Evolutionary conservation across 2,888 invertebrate genomes (phyloP).

Genomic region (Molanna angustata): DNA sequence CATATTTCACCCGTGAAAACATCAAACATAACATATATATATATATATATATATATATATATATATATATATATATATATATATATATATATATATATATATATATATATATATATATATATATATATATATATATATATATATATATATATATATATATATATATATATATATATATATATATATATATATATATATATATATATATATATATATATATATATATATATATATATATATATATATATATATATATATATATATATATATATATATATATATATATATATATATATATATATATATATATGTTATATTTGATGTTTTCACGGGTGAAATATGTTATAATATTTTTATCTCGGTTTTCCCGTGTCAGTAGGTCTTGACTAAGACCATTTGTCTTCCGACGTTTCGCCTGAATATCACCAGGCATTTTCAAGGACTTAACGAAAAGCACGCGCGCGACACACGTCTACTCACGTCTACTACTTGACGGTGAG

Average conservation of each 20-base stretch:
- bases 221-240: neutral
- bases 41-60: neutral
- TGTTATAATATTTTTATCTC: too few species aligned
- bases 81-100: neutral
- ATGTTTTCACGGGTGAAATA: too few species aligned
- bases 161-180: neutral
- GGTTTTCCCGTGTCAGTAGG: too few species aligned
- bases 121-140: neutral
- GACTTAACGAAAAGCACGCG: too few species aligned
- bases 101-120: neutral
- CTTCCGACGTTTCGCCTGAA: too few species aligned
- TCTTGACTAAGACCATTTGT: too few species aligned
- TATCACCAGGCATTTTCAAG: too few species aligned
- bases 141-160: neutral
- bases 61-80: neutral
- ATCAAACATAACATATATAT: too few species aligned
- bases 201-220: neutral
- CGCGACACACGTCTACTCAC: too few species aligned
- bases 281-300: neutral
- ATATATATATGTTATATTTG: too few species aligned
- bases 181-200: neutral
- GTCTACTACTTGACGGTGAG: too few species aligned
- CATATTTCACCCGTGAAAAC: too few species aligned
- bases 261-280: neutral
- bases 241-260: neutral